Evolutionary conservation across 2,113 vertebrate genomes (phyloP).

Genomic region (Megaceryle maxima): DNA sequence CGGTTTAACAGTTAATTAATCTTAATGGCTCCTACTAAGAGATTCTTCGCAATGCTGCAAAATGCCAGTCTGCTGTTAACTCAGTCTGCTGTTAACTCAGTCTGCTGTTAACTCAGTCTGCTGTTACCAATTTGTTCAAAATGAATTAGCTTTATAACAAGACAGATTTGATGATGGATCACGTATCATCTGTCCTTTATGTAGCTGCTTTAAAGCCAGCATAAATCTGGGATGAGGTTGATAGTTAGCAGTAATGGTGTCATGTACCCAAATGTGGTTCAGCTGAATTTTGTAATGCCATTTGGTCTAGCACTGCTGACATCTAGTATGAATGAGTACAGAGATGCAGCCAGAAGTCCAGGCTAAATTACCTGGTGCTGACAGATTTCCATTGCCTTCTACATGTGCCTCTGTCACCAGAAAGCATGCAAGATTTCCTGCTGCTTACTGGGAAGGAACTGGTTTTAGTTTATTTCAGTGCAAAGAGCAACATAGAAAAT

Average conservation of each 20-base stretch:
- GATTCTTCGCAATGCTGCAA: background rate
- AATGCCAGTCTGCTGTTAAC: background rate
- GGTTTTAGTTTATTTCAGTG: background rate
- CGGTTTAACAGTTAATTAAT: background rate
- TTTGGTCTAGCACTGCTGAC: background rate
- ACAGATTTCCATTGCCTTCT: background rate
- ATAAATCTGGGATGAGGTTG: background rate
- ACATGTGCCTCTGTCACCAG: background rate
- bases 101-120: background rate
- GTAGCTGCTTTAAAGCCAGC: background rate
- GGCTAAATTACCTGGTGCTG: constrained; percentile 13
- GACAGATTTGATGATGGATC: background rate
- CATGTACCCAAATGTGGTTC: background rate
- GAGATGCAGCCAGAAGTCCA: background rate
- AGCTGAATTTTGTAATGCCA: background rate
- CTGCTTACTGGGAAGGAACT: background rate
- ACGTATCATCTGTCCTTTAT: background rate
- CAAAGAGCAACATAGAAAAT: background rate
- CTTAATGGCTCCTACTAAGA: background rate
- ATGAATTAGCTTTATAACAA: background rate
- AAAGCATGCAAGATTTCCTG: background rate
- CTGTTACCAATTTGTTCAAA: background rate
- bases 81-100: background rate
- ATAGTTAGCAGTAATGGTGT: background rate
- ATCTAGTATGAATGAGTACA: background rate